Conservation (phyloP, 1,140 invertebrate genomes). For the Drosophila serrata region DNA sequence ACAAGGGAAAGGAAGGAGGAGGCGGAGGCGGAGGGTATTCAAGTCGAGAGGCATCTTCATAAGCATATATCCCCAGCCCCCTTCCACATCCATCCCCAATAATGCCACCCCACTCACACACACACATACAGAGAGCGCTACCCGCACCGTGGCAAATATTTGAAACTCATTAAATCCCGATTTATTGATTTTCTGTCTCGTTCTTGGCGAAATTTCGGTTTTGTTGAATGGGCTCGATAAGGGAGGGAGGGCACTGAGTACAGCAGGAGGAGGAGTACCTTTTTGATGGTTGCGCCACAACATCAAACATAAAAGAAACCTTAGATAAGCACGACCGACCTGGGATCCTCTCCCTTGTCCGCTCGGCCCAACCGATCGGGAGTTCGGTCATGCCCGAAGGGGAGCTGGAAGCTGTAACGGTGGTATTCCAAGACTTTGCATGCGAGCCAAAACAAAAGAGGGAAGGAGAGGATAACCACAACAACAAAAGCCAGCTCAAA, state of each 20-base stretch:
- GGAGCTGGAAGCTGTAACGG: conserved; percentile 1
- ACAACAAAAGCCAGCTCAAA: conserved; percentile 16
- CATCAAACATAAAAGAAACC: conserved; percentile 14
- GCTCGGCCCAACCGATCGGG: conserved; percentile 2
- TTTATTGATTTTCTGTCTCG: conserved; percentile 78
- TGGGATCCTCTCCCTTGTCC: not conserved
- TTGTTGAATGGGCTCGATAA: conserved; percentile 12
- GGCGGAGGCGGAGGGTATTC: conserved; percentile 4
- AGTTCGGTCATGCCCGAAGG: conserved; percentile 1
- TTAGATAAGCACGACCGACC: not conserved
- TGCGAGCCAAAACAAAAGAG: conserved; percentile 2
- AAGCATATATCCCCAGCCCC: not conserved
- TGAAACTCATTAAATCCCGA: conserved; percentile 77
- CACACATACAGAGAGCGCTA: not conserved
- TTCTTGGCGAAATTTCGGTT: conserved; percentile 33
- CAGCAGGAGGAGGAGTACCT: not conserved
- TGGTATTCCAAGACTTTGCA: conserved; percentile 25
- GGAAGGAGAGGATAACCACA: not conserved
- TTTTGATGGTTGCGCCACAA: not conserved
- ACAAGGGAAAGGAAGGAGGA: not conserved
- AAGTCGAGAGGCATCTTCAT: conserved; percentile 41
- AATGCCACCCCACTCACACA: conserved; percentile 23
- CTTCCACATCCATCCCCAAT: conserved; percentile 12
- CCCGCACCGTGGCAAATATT: conserved; percentile 58
- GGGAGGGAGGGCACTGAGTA: not conserved